A percentile compares a stretch with the other conserved stretches of the same genome.
Conservation (phyloP, 2,888 invertebrate species). For the Mythimna lalbum region DNA sequence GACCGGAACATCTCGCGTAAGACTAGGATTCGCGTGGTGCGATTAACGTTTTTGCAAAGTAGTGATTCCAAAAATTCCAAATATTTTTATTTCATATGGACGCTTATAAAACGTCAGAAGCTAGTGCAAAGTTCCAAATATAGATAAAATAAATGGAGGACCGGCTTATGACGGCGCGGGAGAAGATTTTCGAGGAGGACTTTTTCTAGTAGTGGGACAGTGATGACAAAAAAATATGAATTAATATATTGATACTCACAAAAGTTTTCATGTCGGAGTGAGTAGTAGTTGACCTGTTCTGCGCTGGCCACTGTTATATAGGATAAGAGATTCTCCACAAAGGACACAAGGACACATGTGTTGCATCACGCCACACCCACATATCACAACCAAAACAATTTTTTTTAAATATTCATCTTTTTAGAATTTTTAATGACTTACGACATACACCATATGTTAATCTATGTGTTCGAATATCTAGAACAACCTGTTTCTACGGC, state of each 20-base stretch:
- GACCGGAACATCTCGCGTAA: too few species aligned
- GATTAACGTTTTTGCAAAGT: too few species aligned
- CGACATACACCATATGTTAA: background rate
- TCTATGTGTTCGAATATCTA: background rate
- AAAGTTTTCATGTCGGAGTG: slow-evolving; percentile 55
- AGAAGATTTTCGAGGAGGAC: too few species aligned
- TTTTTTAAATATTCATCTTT: background rate
- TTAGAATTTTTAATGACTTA: background rate
- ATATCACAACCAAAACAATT: background rate
- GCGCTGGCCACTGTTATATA: slow-evolving; percentile 20
- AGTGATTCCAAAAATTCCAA: too few species aligned
- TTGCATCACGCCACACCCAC: background rate
- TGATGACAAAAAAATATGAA: too few species aligned
- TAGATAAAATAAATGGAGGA: too few species aligned
- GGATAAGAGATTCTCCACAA: background rate
- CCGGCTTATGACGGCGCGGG: too few species aligned
- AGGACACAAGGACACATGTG: background rate
- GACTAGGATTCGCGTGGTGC: too few species aligned
- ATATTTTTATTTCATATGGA: too few species aligned
- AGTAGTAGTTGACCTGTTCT: slow-evolving; percentile 14
- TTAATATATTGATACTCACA: slow-evolving; percentile 43
- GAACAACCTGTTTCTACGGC: background rate
- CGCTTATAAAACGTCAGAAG: too few species aligned
- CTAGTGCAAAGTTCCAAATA: too few species aligned
- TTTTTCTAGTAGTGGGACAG: too few species aligned